Evolutionary conservation across 2,888 invertebrate genomes (phyloP).

Genomic region (Gymnoscelis rufifasciata): DNA sequence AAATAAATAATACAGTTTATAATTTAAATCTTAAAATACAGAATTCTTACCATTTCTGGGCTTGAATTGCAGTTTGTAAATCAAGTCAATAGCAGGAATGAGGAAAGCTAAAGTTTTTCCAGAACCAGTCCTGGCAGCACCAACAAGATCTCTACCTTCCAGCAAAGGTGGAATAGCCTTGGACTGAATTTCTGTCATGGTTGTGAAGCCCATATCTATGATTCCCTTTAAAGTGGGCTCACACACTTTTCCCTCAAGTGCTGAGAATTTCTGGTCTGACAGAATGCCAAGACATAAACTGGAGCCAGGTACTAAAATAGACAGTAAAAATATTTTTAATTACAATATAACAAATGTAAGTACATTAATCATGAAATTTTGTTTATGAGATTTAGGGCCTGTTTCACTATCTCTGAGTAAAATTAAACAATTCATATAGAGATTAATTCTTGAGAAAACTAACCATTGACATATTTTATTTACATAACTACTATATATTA

Average conservation of each 20-base stretch:
- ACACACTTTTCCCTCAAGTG: conserved; percentile 83
- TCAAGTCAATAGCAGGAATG: conserved; percentile 95
- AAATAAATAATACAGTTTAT: no score
- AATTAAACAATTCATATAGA: no score
- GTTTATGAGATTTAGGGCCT: no score
- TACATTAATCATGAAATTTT: no score
- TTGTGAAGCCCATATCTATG: conserved; percentile 93
- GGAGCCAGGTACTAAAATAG: conserved; percentile 81
- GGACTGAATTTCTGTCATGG: conserved; percentile 97
- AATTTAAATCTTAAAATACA: no score
- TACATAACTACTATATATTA: no score
- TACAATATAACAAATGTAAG: no score
- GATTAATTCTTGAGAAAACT: no score
- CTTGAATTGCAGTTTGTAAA: conserved; percentile 93
- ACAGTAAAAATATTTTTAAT: no score
- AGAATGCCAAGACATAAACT: conserved; percentile 79
- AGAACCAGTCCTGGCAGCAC: conserved; percentile 96
- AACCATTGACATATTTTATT: no score
- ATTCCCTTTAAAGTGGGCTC: conserved; percentile 91
- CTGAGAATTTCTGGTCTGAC: conserved; percentile 79
- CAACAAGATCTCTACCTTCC: conserved; percentile 95
- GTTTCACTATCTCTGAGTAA: no score
- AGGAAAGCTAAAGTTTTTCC: conserved; percentile 98
- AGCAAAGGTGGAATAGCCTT: conserved; percentile 92
- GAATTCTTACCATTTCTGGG: conserved; percentile 88